Evolutionary conservation across 2,888 invertebrate species (phyloP), one percentile per base, ranked within the genome.

Genomic region (Elmis aenea): DNA sequence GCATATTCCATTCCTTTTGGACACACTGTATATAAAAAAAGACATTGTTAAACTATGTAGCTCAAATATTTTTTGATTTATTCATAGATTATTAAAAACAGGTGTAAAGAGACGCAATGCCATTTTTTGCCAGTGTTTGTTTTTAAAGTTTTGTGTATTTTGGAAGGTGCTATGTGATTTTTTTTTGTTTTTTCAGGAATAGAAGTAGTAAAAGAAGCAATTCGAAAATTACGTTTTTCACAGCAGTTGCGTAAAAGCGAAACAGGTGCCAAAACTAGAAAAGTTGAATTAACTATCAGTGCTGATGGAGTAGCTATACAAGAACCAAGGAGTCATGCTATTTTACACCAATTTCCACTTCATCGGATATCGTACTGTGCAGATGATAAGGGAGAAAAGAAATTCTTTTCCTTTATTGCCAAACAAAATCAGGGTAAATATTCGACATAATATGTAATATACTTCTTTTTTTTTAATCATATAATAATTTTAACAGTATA

Each of bases 331-430:
- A 75, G 80, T 3, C 82, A 81, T 73, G 86, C 76, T 61, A 90
- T 94, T 37, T 75, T 94, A 62, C 88, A 94, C 69, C 93, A 94
- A 68, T 96, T 95, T 67, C 96, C 96, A 0, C 73, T 97, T 26
- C 95, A 96, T 67, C 82, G 94, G 71, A 97, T 97, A 70, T 96
- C 95, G 1, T 97, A 97, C 71, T 97, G 96, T 72, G 96, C 97
- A 1, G 97, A 97, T 65, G 97, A 97, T 69, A 97, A 97, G 66
- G 91, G 93, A 31, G 95, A 95, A 54, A 96, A 95, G 68, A 88
- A 91, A 55, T 94, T 95, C 72, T 95, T 97, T 71, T 91, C 91
- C 5, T 94, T 93, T 67, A 92, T 94, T 48, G 93, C 91, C 21
- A 92, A 92, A 67, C 83, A 84, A 55, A 62, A 58, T 48, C 64